Base-by-base conservation (phyloP, 2,888 invertebrate species). In the Conus canariensis region DNA sequence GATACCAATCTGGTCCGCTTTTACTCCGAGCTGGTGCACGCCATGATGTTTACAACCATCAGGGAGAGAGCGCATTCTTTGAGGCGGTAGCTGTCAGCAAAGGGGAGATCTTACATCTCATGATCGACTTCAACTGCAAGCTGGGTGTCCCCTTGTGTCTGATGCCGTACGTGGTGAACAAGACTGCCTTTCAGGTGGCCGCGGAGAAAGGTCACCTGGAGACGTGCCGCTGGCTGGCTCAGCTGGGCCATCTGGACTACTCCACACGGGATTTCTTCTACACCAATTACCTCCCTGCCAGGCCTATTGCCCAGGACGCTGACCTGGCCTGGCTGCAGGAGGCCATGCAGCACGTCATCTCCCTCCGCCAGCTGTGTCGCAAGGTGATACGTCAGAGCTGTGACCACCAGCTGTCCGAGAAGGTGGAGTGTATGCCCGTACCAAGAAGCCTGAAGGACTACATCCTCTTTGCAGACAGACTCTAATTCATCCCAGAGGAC, bases 21-120 rank as follows among this genome's bases (percentile, higher is more conserved):
- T 93, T 96, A 56, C 93, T 96, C 89, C 95, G 95, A 60, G 95
- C 95, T 14, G 95, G 95, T 88, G 94, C 95, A 89, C 94, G 94
- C 7, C 94, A 95, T 80, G 95, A 96, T 90, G 95, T 96, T 85
- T 96, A 95, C 92, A 96, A 96, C 93, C 96, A 96, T 92, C 95
- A 96, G 90, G 95, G 96, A 16, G 96, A 96, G 92, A 95, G 95
- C 19, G 95, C 96, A 30, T 94, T 95, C 45, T 95, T 94, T 90
- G 96, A 96, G 82, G 95, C 95, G 14, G 95, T 96, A 9, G 93
- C 95, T 67, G 95, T 95, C 87, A 96, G 96, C 94, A 96, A 96
- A 92, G 91, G 94, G 56, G 96, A 96, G 90, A 94, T 95, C 56
- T 92, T 96, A 87, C 93, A 93, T 90, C 93, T 95, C 22, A 95